Base-by-base conservation (phyloP, 2,797 vertebrate genomes). In the Brachyrhaphis roseni region DNA sequence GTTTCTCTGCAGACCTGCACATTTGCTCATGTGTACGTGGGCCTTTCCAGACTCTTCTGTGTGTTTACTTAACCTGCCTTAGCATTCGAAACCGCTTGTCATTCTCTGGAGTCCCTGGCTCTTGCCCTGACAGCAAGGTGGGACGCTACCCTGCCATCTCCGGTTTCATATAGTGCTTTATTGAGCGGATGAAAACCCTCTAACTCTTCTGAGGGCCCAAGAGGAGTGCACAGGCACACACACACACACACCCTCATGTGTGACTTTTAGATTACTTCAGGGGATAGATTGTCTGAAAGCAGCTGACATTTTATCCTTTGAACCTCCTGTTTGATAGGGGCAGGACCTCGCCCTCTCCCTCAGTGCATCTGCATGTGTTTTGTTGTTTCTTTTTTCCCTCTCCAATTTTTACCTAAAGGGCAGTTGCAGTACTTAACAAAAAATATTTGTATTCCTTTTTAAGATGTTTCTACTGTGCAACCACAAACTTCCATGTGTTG, bases 21-120 rank as follows among this genome's bases (percentile, higher is more conserved):
- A 36, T 55, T 45, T 8, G 16, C 12, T 34, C 46, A 49, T 73
- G 66, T 82, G 77, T 74, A 80, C 12, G 81, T 76, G 84, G 81
- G 86, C 88, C 81, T 86, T 89, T 82, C 85, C 77, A 4, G 36
- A 84, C 91, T 84, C 83, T 76, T 41, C 80, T 83, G 79, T 81
- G 78, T 93, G 90, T 95, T 94, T 93, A 89, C 84, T 90, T 93
- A 93, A 94, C 93, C 91, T 89, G 91, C 90, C 90, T 87, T 53
- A 76, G 80, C 87, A 88, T 91, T 90, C 76, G 77, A 84, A 87
- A 75, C 85, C 87, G 66, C 79, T 83, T 62, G 83, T 92, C 92
- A 87, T 88, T 88, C 89, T 87, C 83, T 53, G 39, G 81, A 45
- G n/a, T 34, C 84, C 88, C 86, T 91, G 87, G 80, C 80, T 82